Base-by-base conservation (phyloP, 2,888 invertebrate species). In the Cephus spinipes region DNA sequence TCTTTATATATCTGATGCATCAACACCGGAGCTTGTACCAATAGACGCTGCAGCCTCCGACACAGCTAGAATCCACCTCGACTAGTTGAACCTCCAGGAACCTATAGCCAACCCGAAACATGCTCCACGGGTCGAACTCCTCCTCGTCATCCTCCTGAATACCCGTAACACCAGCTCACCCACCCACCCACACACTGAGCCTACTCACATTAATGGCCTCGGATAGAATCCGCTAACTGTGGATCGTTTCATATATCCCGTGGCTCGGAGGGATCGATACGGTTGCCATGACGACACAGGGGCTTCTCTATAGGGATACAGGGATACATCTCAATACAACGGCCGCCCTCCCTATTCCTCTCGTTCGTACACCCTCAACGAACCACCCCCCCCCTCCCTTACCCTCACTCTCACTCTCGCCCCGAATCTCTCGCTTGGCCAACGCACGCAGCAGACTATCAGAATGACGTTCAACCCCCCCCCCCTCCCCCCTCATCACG, bases 181-280 rank as follows among this genome's bases (percentile, higher is more conserved):
- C 15, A 40, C 15, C 15, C 40, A 55, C 55, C 55, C 23, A 55
- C 23, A 55, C 74, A 32, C 35, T 36, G 74, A 74, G 74, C 74
- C 74, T 74, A 74, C 74, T 79, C 80, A 83, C 85, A 84, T 85
- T 86, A 85, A 86, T 84, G 85, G 83, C 79, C 81, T 78, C 76
- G 81, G 83, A 87, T 87, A 87, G 86, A 89, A 88, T 88, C 86
- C 86, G 86, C 87, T 85, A 87, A 87, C 87, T 86, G 87, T 83
- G 85, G 87, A 88, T 87, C 87, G 88, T 87, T 88, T 88, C 86
- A 85, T 88, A 87, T 85, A 88, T 88, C 87, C 86, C 86, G 85
- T 83, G 83, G 85, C 85, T 78, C 82, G 78, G 84, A 81, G 87
- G 23, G 89, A 90, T 90, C 91, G 91, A 91, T 90, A 90, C 87